phyloP scores from a whole-genome alignment of 2,888 invertebrate genomes.

The Euclidia mi region DNA sequence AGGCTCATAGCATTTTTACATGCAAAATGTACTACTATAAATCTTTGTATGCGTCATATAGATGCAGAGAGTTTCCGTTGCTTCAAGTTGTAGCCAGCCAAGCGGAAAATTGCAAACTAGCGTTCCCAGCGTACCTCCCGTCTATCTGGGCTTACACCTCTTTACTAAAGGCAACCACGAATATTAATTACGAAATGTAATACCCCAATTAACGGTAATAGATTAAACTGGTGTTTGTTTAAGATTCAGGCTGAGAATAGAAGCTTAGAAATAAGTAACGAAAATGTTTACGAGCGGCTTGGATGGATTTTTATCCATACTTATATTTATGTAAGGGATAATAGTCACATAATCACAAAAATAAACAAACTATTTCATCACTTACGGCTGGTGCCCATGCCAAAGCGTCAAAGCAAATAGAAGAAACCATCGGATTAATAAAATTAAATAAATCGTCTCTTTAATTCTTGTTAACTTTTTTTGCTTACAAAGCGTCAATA shows the following conservation, averaged over 20 bases:
- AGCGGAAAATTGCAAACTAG: conserved; percentile 66
- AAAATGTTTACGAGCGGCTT: no score
- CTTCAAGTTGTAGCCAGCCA: conserved; percentile 58
- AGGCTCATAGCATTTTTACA: conserved; percentile 44
- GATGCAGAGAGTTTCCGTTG: conserved; percentile 45
- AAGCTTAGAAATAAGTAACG: no score
- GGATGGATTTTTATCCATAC: no score
- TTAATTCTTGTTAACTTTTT: no score
- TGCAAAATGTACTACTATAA: conserved; percentile 59
- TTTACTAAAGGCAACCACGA: conserved; percentile 35
- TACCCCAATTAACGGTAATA: conserved; percentile 32
- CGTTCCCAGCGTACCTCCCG: conserved; percentile 43
- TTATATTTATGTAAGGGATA: no score
- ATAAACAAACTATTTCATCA: no score
- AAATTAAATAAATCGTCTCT: no score
- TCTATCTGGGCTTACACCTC: conserved; percentile 43
- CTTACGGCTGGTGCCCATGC: no score
- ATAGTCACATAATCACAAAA: no score
- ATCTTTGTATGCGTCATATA: conserved; percentile 59
- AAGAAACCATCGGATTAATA: no score
- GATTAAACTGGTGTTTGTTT: conserved; percentile 13
- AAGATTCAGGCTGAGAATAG: neutral
- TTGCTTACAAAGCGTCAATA: no score
- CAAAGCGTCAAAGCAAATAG: no score
- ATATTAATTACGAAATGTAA: conserved; percentile 47